phyloP scores from a whole-genome alignment of 2,797 vertebrate species.

The Steatocranus sp. region DNA sequence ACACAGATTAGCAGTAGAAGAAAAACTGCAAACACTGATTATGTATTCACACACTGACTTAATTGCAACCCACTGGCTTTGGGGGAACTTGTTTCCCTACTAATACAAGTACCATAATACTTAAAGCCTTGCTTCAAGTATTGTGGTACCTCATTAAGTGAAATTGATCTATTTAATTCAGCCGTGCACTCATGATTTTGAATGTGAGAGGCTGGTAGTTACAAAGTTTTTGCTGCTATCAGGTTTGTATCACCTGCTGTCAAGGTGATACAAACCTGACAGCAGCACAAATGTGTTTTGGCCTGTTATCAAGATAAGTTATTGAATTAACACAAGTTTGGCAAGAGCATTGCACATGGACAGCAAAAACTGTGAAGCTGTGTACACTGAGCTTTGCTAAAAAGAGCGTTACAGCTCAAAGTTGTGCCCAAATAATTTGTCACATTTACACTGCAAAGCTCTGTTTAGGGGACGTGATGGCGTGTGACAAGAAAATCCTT shows the following conservation, averaged over 20 bases:
- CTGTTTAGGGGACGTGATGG: neutral
- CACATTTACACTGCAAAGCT: neutral
- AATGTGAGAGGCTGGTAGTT: neutral
- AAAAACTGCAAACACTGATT: neutral
- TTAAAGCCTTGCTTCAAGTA: neutral
- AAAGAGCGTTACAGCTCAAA: neutral
- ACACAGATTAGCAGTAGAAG: neutral
- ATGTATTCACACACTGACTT: neutral
- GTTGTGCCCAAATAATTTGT: neutral
- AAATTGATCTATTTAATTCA: neutral
- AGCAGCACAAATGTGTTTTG: neutral
- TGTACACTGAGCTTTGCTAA: neutral
- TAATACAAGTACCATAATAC: neutral
- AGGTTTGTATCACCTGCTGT: neutral
- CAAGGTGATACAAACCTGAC: neutral
- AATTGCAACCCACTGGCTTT: neutral
- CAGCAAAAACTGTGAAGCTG: neutral
- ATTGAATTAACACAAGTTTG: neutral
- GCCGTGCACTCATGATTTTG: neutral
- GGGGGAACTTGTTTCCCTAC: neutral
- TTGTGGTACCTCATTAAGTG: neutral
- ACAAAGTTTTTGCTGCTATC: neutral
- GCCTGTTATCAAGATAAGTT: neutral
- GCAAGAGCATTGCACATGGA: neutral
- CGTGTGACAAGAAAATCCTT: conserved; percentile 6